Base-by-base conservation (phyloP, 2,797 vertebrate genomes). In the Xenentodon cancila region DNA sequence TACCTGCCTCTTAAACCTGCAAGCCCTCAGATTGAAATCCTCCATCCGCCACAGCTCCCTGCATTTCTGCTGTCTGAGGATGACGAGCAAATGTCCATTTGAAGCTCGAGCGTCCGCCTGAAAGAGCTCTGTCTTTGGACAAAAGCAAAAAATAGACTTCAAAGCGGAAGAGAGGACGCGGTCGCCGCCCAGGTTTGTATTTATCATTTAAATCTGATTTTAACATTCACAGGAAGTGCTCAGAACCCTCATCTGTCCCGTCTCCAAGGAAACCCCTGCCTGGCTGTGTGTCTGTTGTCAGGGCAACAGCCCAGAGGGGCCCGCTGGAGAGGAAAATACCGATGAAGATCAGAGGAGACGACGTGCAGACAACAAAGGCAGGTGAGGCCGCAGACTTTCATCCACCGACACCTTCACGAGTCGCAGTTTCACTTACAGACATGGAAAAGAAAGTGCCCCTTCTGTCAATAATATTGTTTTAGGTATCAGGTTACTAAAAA, bases 251-350 rank as follows among this genome's bases (percentile, higher is more conserved):
- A 50, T 73, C 60, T 42, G 68, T 52, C 54, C 59, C 21, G 50
- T 86, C 61, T 75, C 82, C 82, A 80, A 53, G 82, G 84, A 79
- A 85, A 89, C 75, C 59, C 56, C 46, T 3, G 20, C 56, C 48
- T 68, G 51, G 25, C 59, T 78, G 77, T 83, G 75, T 77, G 84
- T 85, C 85, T 84, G 87, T 87, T 79, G 85, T 84, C 87, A 84
- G 59, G 80, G 80, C 60, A 82, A 89, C 87, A 1, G 74, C 51
- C 45, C 42, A 65, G 61, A 65, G 50, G 66, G 68, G 58, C 69
- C 53, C 1, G 22, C 53, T 45, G 46, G 32, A 42, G 59, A 77
- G 71, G 51, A 40, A 73, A 58, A 61, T 18, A 70, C 53, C 5
- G 17, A 56, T 43, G 46, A 54, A 46, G 59, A 32, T 0, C 21